Evolutionary conservation across 2,888 invertebrate genomes (phyloP).

Genomic region (Dicranocentrus wangi): DNA sequence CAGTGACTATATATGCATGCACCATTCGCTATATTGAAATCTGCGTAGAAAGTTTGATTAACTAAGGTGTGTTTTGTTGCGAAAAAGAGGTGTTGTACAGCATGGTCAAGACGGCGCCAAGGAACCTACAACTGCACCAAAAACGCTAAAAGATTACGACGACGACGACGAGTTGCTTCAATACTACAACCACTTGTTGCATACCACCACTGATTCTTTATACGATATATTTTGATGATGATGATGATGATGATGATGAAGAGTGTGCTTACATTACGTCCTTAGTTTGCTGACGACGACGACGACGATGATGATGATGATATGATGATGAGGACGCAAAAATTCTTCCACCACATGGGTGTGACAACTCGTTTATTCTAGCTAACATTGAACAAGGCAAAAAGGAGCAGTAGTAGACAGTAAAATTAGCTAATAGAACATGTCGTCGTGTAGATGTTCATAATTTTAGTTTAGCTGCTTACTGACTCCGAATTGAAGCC

Average conservation of each 20-base stretch:
- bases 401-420: slow-evolving; percentile 38
- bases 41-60: slow-evolving; percentile 71
- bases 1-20: no score
- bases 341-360: slow-evolving; percentile 67
- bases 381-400: slow-evolving; percentile 31
- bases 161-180: slow-evolving; percentile 22
- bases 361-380: slow-evolving; percentile 71
- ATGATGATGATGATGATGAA: slow-evolving; percentile 35
- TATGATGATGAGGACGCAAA: slow-evolving; percentile 58
- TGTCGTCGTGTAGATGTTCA: slow-evolving; percentile 34
- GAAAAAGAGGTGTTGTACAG: slow-evolving; percentile 71
- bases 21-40: slow-evolving; percentile 62
- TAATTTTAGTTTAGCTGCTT: background rate
- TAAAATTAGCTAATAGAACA: slow-evolving; percentile 41
- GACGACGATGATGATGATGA: slow-evolving; percentile 52
- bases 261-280: slow-evolving; percentile 7
- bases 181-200: slow-evolving; percentile 32
- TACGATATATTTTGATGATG: slow-evolving; percentile 17
- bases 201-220: background rate
- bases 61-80: slow-evolving; percentile 71
- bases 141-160: no score
- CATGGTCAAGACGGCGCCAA: slow-evolving; percentile 71
- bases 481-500: no score
- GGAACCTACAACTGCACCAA: slow-evolving; percentile 54
- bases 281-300: background rate